Percentiles rank a stretch among this genome's conserved stretches.
Evolutionary conservation across 1,140 invertebrate species (phyloP).

Genomic region (Eueides isabella): DNA sequence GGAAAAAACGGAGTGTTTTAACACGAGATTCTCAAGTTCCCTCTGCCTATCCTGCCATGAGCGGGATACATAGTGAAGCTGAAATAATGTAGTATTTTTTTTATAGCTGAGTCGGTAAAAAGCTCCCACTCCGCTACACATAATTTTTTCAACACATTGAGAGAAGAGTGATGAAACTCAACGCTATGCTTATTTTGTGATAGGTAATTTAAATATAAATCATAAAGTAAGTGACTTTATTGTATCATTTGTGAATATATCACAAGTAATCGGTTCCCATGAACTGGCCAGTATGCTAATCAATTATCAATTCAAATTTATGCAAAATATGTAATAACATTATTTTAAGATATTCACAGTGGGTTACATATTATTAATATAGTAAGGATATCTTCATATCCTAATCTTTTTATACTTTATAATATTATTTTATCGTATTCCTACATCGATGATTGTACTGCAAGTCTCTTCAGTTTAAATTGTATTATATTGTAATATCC

Average conservation of each 20-base stretch:
- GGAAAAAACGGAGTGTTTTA: too few relatives aligned
- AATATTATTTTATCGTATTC: not conserved
- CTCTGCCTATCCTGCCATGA: too few relatives aligned
- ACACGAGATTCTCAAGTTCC: too few relatives aligned
- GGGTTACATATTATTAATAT: not conserved
- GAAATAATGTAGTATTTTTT: too few relatives aligned
- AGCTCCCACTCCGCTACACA: too few relatives aligned
- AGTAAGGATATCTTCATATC: not conserved
- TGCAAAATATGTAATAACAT: not conserved
- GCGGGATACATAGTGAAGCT: too few relatives aligned
- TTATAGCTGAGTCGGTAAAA: too few relatives aligned
- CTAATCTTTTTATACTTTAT: not conserved
- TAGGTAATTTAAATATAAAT: not conserved
- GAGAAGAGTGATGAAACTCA: too few relatives aligned
- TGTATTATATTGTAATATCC: too few relatives aligned
- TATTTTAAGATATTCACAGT: not conserved
- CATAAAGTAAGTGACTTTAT: not conserved
- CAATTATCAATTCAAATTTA: not conserved
- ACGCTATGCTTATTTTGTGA: too few relatives aligned
- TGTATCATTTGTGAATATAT: not conserved
- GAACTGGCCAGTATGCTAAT: not conserved
- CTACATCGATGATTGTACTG: not conserved
- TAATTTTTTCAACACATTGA: too few relatives aligned
- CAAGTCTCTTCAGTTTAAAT: not conserved
- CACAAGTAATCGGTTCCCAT: not conserved